phyloP scores from a whole-genome alignment of 2,113 vertebrate genomes.

The Tachuris rubrigastra region DNA sequence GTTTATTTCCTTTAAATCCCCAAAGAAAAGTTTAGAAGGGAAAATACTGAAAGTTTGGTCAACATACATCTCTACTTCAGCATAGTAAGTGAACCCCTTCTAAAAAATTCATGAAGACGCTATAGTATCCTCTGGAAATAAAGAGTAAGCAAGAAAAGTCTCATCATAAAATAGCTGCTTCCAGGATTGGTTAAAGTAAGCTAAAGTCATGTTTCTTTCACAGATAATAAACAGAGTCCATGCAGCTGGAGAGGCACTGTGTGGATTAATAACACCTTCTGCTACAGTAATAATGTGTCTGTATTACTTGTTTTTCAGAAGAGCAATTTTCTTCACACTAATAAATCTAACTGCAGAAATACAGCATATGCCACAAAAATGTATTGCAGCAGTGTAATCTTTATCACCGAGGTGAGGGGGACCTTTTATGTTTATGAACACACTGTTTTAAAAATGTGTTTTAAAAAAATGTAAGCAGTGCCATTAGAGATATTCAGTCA shows the following conservation, averaged over 20 bases:
- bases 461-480: not conserved
- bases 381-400: not conserved
- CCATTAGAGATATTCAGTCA: not conserved
- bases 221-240: not conserved
- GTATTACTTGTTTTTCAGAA: conserved; percentile 41
- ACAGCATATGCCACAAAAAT: conserved; percentile 15
- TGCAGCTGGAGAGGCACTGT: not conserved
- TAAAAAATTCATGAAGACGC: not conserved
- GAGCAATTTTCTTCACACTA: conserved; percentile 32
- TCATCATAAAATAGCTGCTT: not conserved
- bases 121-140: not conserved
- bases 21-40: not conserved
- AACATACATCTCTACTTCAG: not conserved
- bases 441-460: not conserved
- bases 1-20: not conserved
- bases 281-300: conserved; percentile 22
- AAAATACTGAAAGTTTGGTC: not conserved
- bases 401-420: not conserved
- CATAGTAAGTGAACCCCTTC: not conserved
- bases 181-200: not conserved
- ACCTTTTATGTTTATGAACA: conserved; percentile 35
- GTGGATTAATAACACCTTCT: conserved; percentile 36
- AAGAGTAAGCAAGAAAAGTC: not conserved
- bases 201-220: not conserved
- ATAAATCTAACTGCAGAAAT: conserved; percentile 63